Evolutionary conservation across 2,888 invertebrate species (phyloP), one percentile per base, ranked within the genome.

Genomic region (Tipula helvola): DNA sequence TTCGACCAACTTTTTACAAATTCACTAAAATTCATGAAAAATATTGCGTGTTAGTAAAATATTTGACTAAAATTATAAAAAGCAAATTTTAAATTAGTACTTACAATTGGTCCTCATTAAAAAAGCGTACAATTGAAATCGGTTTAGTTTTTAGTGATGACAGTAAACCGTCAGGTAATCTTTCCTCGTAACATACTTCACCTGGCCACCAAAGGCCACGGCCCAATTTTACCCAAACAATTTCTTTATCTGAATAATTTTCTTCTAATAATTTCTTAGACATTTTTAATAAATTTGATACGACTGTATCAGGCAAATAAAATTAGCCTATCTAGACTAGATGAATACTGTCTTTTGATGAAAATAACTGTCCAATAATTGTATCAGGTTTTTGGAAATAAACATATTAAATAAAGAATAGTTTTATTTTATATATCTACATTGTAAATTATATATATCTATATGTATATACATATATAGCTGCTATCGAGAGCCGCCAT

Each of bases 181-280:
- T 93, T 87, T 94, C 93, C 88, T 93, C 92, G 88, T 93, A 93
- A 85, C 94, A 93, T 87, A 97, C 96, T 91, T 95, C 95, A 12
- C 96, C 96, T 39, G 97, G 97, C 97, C 97, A 97, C 96, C 96
- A 97, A n/a, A 87, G 18, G 89, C 94, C 94, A 71, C 94, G 93
- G 57, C 96, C 95, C 88, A 96, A 91, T 91, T 96, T 97, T 28
- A 96, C 96, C 97, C 97, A 97, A 88, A 97, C 97, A 89, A 96
- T 93, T 89, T 97, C 96, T 86, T 96, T 96, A 89, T 95, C 94
- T 89, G 93, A 92, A 92, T 95, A 96, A 0, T 1, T 2, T 18
- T 28, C 71, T 52, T 52, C 52, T 5, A 16, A 16, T 52, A 52
- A n/a, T 52, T 52, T 52, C 12, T 71, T 71, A 7, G 71, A 28